Evolutionary conservation across 2,113 vertebrate species (phyloP).

Genomic region (Odontesthes bonariensis): DNA sequence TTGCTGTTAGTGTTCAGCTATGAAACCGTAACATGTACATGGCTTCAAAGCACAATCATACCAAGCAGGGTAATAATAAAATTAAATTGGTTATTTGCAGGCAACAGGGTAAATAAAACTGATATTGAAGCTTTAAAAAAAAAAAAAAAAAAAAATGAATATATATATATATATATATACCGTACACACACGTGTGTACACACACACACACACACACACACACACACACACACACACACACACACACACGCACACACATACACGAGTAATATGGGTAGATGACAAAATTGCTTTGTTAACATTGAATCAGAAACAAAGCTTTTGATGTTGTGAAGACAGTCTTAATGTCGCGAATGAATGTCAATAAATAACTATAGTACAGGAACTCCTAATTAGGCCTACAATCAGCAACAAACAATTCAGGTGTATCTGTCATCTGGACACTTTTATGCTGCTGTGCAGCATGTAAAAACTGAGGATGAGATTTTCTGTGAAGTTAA

Average conservation of each 20-base stretch:
- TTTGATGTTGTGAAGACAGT: not conserved
- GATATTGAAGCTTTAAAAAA: not conserved
- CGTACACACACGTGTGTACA: too few species aligned
- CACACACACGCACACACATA: too few species aligned
- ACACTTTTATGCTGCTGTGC: not conserved
- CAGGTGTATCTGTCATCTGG: not conserved
- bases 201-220: too few species aligned
- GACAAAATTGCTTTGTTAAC: not conserved
- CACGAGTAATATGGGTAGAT: not conserved
- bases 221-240: too few species aligned
- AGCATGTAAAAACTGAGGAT: not conserved
- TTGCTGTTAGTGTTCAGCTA: conserved; percentile 67
- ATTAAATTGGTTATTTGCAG: conserved; percentile 13
- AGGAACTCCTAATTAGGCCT: not conserved
- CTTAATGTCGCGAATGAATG: too few species aligned
- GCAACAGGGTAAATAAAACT: not conserved
- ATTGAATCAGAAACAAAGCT: not conserved
- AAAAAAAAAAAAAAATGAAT: not conserved
- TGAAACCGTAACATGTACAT: conserved; percentile 23
- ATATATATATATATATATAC: too few species aligned
- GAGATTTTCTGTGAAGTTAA: not conserved
- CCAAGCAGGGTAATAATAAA: conserved; percentile 9
- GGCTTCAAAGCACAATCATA: conserved; percentile 61
- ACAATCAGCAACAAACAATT: not conserved
- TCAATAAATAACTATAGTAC: not conserved